Evolutionary conservation across 92 coral and sea anemone genomes (phyloP).

Genomic region (Hydrozoanthus gracilis): DNA sequence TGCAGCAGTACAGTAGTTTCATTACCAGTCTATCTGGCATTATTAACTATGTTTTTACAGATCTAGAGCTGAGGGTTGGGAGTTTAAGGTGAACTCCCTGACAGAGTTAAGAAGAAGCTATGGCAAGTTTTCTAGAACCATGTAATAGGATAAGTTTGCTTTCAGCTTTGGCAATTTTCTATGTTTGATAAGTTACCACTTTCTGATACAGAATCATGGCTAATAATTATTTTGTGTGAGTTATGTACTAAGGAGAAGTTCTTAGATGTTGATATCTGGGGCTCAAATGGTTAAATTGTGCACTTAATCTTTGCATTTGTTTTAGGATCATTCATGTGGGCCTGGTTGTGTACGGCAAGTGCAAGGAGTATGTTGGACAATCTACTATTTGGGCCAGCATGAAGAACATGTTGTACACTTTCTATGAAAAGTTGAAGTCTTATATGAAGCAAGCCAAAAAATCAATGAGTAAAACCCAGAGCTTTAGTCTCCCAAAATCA

Average conservation of each 20-base stretch:
- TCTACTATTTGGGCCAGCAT: not conserved
- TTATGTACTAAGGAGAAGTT: not conserved
- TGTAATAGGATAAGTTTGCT: too few species aligned
- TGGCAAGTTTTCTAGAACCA: too few species aligned
- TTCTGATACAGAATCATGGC: too few species aligned
- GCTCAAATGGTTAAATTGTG: not conserved
- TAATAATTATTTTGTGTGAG: too few species aligned
- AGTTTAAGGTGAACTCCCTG: too few species aligned
- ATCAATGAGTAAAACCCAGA: constrained; percentile 10
- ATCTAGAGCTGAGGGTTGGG: too few species aligned
- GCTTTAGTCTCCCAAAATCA: constrained; percentile 39
- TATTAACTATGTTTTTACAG: too few species aligned
- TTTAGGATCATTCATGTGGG: constrained; percentile 4
- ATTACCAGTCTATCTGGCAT: too few species aligned
- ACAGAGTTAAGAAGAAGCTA: too few species aligned
- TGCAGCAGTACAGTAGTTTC: too few species aligned
- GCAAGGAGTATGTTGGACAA: not conserved
- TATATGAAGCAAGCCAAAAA: not conserved
- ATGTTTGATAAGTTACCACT: too few species aligned
- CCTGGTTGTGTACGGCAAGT: constrained; percentile 14
- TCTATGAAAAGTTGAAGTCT: constrained; percentile 6
- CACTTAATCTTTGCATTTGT: not conserved
- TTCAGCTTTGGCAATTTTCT: too few species aligned
- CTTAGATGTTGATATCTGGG: not conserved
- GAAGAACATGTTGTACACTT: not conserved